Conservation (phyloP, 2,113 vertebrate genomes). For the Archilochus colubris region DNA sequence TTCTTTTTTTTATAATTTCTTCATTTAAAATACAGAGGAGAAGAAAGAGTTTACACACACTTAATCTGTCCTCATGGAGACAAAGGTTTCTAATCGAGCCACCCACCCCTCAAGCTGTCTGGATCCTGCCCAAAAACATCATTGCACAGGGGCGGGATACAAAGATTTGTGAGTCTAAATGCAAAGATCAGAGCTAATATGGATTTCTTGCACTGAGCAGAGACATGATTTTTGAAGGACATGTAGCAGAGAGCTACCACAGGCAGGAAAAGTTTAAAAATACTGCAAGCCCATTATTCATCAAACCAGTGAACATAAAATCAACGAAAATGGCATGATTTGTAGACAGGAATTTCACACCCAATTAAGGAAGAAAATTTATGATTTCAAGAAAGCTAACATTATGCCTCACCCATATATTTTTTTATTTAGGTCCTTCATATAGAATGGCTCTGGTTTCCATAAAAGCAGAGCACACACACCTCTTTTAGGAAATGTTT, state of each 20-base stretch:
- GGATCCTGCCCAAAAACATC: accelerated
- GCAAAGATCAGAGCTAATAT: background rate
- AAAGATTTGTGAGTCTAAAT: background rate
- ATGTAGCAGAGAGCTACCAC: background rate
- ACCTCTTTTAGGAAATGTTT: background rate
- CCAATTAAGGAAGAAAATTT: slow-evolving; percentile 19
- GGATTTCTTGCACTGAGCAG: background rate
- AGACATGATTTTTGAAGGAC: background rate
- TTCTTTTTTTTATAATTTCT: background rate
- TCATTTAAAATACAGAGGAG: background rate
- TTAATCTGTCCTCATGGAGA: background rate
- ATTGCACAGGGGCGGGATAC: accelerated
- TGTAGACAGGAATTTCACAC: slow-evolving; percentile 44
- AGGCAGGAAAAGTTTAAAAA: background rate
- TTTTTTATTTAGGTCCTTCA: background rate
- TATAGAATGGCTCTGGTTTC: background rate
- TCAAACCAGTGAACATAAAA: background rate
- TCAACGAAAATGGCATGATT: slow-evolving; percentile 4
- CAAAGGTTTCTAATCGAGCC: accelerated
- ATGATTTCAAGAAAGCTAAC: slow-evolving; percentile 15
- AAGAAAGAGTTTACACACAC: background rate
- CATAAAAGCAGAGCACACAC: background rate
- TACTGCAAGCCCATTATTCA: slow-evolving; percentile 5
- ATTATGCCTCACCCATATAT: background rate
- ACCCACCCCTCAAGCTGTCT: accelerated